These are phyloP conservation scores for Porites rus DNA, from an alignment of 92 coral and sea anemone genomes.

Conservation along the genomic window DNA sequence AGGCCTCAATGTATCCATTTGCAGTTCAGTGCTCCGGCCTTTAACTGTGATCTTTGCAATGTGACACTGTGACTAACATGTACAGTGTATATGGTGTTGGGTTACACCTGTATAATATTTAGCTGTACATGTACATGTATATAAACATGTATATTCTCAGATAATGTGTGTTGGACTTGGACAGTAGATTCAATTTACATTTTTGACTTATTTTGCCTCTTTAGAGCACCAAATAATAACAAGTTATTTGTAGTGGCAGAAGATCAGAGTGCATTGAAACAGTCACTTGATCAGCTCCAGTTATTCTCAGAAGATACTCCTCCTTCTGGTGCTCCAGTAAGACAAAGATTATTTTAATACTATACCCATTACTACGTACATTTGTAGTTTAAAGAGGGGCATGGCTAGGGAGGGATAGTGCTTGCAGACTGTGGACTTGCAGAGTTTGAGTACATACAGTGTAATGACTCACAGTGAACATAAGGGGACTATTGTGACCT, in stretches of 20 bases:
- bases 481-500: too few relatives aligned
- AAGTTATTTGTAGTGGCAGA: constrained; percentile 87
- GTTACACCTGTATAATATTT: too few relatives aligned
- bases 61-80: too few relatives aligned
- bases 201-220: background rate
- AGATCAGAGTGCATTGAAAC: constrained; percentile 85
- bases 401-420: background rate
- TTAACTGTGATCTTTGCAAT: too few relatives aligned
- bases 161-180: background rate
- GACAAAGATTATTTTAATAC: background rate
- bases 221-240: constrained; percentile 82
- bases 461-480: too few relatives aligned
- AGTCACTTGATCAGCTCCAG: constrained; percentile 77
- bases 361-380: too few relatives aligned
- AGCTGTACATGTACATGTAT: background rate
- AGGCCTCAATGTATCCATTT: too few relatives aligned
- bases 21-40: too few relatives aligned
- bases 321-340: constrained; percentile 51
- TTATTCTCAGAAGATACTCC: constrained; percentile 33
- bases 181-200: background rate
- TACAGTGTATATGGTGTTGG: too few relatives aligned
- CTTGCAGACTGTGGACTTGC: background rate
- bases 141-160: background rate
- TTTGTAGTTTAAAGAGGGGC: background rate
- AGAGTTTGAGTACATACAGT: too few relatives aligned